Evolutionary conservation across 2,888 invertebrate species (phyloP).

Genomic region (Acanthosoma haemorrhoidale): DNA sequence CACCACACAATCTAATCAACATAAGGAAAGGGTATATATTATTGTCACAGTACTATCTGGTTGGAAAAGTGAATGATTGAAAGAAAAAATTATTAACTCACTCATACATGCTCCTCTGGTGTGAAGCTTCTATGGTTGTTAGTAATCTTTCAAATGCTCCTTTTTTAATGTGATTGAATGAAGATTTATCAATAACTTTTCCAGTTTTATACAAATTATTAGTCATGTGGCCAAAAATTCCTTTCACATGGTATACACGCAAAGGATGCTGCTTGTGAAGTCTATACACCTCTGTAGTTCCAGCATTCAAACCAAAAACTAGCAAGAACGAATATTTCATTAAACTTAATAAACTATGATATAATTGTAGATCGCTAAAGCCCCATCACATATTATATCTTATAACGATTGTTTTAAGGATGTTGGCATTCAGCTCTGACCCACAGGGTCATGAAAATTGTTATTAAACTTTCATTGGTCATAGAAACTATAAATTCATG

Average conservation of each 20-base stretch:
- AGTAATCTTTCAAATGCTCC: slow-evolving; percentile 67
- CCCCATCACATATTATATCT: too few relatives aligned
- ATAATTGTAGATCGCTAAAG: too few relatives aligned
- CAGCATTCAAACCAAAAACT: slow-evolving; percentile 71
- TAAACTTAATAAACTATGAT: slow-evolving; percentile 34
- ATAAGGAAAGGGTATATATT: background rate
- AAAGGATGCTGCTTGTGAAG: slow-evolving; percentile 60
- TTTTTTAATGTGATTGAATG: slow-evolving; percentile 63
- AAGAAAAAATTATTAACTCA: slow-evolving; percentile 49
- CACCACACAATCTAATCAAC: slow-evolving; percentile 60
- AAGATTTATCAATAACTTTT: slow-evolving; percentile 62
- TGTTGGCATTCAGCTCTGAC: too few relatives aligned
- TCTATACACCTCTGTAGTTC: slow-evolving; percentile 53
- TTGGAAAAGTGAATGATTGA: background rate
- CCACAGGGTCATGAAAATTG: too few relatives aligned
- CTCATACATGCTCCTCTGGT: slow-evolving; percentile 82
- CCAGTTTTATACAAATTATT: slow-evolving; percentile 67
- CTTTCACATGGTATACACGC: slow-evolving; percentile 67
- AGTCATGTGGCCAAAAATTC: slow-evolving; percentile 69
- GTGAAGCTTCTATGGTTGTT: slow-evolving; percentile 74
- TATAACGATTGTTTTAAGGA: too few relatives aligned
- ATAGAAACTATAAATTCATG: too few relatives aligned
- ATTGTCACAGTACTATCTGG: background rate
- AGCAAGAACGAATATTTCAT: slow-evolving; percentile 43
- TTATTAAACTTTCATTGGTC: too few relatives aligned